Base-by-base conservation (phyloP, 2,888 invertebrate species). In the Xestia rhomboidea region DNA sequence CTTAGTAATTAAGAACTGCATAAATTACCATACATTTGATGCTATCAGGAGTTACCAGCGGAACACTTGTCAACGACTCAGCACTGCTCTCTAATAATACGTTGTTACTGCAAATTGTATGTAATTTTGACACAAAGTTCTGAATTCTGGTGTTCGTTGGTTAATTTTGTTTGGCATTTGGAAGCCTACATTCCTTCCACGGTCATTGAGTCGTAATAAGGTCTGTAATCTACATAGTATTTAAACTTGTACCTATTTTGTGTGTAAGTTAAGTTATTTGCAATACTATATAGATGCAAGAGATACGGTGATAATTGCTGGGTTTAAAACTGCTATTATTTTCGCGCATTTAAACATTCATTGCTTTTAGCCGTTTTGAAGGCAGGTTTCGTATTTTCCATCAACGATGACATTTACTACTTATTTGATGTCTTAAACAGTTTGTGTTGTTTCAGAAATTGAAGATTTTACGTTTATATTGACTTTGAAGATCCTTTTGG, bases 21-120 rank as follows among this genome's bases (percentile, higher is more conserved):
- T 92, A 91, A 83, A 91, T 91, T 92, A 87, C 85, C 91, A 91
- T 92, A 82, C 49, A 90, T 91, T 86, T 80, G 92, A 92, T 91
- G 81, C 79, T 89, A 92, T 91, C 91, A 82, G 73, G 77, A 63
- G 81, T 79, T 85, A 87, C 89, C 88, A 79, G 90, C 88, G 66
- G 68, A 87, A 81, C 88, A 84, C 84, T 90, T 90, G 88, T 91
- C 91, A 91, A 89, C 90, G 76, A 76, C 87, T 91, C 89, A 89
- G 82, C 87, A 82, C 83, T 81, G 62, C 73, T 72, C 72, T 66
- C 74, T 87, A 85, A 87, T 88, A 82, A 85, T 77, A 84, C 76
- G 78, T 82, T 82, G 77, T 85, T 85, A 78, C 68, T 78, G 67
- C 76, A 88, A 87, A 88, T 79, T 83, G 80, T 82, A 84, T 86